Conservation (phyloP, 2,797 vertebrate species). For the Anolis apletophallus region DNA sequence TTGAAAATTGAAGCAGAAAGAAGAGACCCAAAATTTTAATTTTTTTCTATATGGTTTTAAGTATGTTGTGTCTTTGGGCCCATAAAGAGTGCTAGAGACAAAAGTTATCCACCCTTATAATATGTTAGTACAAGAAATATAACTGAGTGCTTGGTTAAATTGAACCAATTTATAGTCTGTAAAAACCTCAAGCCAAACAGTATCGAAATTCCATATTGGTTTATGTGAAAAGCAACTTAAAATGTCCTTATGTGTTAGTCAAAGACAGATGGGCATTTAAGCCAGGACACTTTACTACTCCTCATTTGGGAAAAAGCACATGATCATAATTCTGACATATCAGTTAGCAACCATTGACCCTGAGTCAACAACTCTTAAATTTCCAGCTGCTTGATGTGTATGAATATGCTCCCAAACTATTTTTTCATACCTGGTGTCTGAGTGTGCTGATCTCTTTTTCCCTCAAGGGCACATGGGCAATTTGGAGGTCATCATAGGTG, state of each 20-base stretch:
- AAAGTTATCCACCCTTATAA: background rate
- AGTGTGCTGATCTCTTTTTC: background rate
- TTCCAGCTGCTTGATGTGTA: background rate
- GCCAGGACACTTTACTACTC: background rate
- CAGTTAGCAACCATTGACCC: background rate
- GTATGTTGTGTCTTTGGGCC: too few relatives aligned
- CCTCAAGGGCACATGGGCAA: background rate
- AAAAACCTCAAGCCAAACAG: background rate
- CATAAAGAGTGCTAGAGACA: too few relatives aligned
- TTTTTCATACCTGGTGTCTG: background rate
- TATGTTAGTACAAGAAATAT: background rate
- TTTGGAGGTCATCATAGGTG: background rate
- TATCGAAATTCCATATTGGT: background rate
- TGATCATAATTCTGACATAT: background rate
- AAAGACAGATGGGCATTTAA: background rate
- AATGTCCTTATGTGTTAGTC: background rate
- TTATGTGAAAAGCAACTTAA: background rate
- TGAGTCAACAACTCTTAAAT: too few relatives aligned
- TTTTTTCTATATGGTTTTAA: too few relatives aligned
- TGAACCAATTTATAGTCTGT: background rate
- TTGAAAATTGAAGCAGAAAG: too few relatives aligned
- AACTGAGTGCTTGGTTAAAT: background rate
- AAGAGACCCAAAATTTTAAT: too few relatives aligned
- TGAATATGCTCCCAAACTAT: background rate
- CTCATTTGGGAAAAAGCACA: background rate